These are phyloP conservation scores for Coptodon bakossiorum DNA, from an alignment of 2,113 vertebrate genomes.

Conservation along the genomic window DNA sequence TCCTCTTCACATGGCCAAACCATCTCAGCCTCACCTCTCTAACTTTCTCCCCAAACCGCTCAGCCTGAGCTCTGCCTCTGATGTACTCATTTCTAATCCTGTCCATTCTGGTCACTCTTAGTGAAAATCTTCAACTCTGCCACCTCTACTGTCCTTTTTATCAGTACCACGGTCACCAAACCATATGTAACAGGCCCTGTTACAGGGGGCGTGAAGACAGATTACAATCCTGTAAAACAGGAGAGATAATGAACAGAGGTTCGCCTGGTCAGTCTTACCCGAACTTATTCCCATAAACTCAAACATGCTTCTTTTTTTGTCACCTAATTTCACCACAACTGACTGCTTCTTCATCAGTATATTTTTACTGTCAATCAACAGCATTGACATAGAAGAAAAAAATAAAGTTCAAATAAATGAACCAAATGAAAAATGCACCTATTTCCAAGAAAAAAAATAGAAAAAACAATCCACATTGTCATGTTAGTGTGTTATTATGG, in stretches of 20 bases:
- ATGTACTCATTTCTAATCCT: neutral
- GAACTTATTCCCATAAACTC: neutral
- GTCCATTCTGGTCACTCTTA: neutral
- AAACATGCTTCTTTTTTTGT: neutral
- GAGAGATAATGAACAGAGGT: neutral
- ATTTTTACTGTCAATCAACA: neutral
- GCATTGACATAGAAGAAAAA: neutral
- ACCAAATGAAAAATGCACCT: neutral
- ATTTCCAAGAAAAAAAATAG: neutral
- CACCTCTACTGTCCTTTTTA: neutral
- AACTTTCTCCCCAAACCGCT: neutral
- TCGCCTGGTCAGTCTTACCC: neutral
- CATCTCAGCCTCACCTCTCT: neutral
- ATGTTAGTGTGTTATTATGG: neutral
- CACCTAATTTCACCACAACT: neutral
- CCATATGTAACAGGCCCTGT: neutral
- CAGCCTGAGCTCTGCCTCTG: neutral
- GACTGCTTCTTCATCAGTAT: neutral
- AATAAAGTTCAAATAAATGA: neutral
- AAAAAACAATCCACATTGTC: neutral
- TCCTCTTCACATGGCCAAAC: neutral
- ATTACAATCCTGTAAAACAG: neutral
- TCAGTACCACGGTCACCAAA: neutral
- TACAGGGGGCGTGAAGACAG: neutral
- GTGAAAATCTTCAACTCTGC: neutral